phyloP scores from a whole-genome alignment of 2,797 vertebrate genomes.

The Chloroceryle inda region DNA sequence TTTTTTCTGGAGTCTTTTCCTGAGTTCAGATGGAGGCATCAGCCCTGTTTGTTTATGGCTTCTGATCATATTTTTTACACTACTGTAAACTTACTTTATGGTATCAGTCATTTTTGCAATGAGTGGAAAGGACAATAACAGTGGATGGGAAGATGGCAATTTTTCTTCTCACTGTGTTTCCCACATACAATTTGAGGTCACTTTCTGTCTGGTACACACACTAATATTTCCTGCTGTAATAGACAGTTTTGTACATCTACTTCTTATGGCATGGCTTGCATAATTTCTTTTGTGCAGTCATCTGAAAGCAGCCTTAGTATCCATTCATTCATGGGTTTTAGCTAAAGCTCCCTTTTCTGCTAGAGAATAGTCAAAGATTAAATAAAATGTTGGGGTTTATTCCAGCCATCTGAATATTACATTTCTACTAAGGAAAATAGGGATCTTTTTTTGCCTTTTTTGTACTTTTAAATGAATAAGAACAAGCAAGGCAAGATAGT shows the following conservation, averaged over 20 bases:
- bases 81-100: not conserved
- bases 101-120: not conserved
- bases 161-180: not conserved
- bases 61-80: not conserved
- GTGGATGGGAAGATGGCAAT: rapidly evolving
- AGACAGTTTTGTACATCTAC: not conserved
- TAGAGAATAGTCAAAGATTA: not conserved
- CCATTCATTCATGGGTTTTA: not conserved
- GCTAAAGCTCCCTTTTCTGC: not conserved
- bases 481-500: not conserved
- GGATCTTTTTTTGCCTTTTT: not conserved
- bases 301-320: not conserved
- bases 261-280: not conserved
- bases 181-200: rapidly evolving
- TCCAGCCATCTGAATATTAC: not conserved
- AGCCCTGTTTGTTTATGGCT: not conserved
- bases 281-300: not conserved
- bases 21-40: not conserved
- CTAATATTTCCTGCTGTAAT: not conserved
- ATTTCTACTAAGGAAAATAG: not conserved
- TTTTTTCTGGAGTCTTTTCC: not conserved
- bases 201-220: not conserved
- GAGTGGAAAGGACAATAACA: not conserved
- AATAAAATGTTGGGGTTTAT: not conserved
- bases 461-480: not conserved